phyloP scores from a whole-genome alignment of 2,113 vertebrate species.

The Nesospiza acunhae region DNA sequence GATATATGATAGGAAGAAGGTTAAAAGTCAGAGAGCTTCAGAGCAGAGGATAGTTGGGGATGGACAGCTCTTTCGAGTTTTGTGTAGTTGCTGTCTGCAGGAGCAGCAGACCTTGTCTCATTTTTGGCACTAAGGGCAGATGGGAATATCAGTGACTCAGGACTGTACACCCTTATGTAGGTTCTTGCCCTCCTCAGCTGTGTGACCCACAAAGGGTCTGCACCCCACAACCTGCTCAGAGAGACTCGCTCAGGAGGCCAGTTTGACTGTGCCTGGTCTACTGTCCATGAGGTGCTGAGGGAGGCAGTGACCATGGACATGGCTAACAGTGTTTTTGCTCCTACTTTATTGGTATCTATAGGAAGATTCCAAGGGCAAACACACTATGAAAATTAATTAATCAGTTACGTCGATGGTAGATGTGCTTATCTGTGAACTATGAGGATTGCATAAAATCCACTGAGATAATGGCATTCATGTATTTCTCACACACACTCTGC shows the following conservation, averaged over 20 bases:
- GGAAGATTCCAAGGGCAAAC: not conserved
- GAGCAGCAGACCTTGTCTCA: not conserved
- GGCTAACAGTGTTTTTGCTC: not conserved
- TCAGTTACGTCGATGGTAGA: not conserved
- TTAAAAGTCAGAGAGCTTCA: not conserved
- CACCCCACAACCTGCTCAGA: not conserved
- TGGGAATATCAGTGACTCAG: not conserved
- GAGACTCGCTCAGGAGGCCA: not conserved
- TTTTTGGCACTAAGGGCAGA: not conserved
- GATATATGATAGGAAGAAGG: not conserved
- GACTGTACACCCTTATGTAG: fast-evolving
- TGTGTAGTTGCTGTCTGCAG: not conserved
- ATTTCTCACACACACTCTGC: not conserved
- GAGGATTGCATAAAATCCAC: not conserved
- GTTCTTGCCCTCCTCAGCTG: not conserved
- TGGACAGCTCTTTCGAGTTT: not conserved
- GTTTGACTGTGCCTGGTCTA: not conserved
- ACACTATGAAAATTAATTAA: not conserved
- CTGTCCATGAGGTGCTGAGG: not conserved
- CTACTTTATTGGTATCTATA: not conserved
- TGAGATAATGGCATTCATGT: not conserved
- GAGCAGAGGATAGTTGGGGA: not conserved
- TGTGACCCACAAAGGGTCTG: not conserved
- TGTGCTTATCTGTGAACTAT: not conserved
- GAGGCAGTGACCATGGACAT: not conserved